Conservation (phyloP, 2,797 vertebrate genomes). For the Enteromius fasciolatus region DNA sequence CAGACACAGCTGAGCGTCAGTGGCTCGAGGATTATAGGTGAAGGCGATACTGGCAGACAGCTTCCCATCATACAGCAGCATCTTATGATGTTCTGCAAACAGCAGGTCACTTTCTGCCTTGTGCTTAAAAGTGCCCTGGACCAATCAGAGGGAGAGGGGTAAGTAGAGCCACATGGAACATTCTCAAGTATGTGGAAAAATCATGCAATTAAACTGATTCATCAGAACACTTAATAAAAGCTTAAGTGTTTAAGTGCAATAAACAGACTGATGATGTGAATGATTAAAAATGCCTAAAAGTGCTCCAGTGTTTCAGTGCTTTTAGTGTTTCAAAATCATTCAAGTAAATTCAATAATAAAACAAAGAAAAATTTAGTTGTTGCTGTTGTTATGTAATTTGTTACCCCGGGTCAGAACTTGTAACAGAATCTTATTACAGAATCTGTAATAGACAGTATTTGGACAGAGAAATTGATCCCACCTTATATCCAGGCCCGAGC, state of each 20-base stretch:
- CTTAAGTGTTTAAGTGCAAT: slow-evolving; percentile 1
- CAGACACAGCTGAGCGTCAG: slow-evolving; percentile 96
- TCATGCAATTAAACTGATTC: background rate
- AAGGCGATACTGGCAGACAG: slow-evolving; percentile 91
- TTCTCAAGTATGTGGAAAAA: background rate
- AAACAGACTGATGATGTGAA: background rate
- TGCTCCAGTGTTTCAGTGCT: background rate
- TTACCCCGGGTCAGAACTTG: too few relatives aligned
- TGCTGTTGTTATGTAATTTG: background rate
- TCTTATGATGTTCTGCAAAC: slow-evolving; percentile 95
- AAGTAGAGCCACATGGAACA: slow-evolving; percentile 4
- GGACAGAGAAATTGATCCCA: slow-evolving; percentile 58
- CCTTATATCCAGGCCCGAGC: slow-evolving; percentile 95
- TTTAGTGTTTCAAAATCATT: background rate
- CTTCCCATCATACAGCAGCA: slow-evolving; percentile 94
- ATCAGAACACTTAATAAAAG: background rate
- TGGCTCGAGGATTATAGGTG: slow-evolving; percentile 94
- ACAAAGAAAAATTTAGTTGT: background rate
- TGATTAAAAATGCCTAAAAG: background rate
- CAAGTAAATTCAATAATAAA: background rate
- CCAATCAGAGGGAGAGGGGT: slow-evolving; percentile 13
- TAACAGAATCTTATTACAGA: too few relatives aligned
- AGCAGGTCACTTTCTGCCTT: slow-evolving; percentile 97
- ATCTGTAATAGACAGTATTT: background rate
- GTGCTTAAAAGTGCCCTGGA: slow-evolving; percentile 94